These are phyloP conservation scores for Azemiops feae DNA, from an alignment of 2,113 vertebrate genomes.

Conservation along the genomic window DNA sequence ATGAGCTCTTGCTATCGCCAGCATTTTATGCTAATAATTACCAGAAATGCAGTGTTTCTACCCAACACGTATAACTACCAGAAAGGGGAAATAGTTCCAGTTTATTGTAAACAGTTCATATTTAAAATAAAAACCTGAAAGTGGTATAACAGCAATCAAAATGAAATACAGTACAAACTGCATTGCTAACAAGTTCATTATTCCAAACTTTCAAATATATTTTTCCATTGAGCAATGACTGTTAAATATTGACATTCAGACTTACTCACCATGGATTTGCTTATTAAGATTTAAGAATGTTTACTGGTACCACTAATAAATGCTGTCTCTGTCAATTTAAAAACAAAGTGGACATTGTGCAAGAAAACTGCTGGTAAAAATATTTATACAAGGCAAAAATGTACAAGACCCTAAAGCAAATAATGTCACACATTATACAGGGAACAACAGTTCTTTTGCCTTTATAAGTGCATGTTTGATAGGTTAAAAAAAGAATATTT, in stretches of 20 bases:
- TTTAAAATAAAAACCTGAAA: constrained; percentile 35
- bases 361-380: constrained; percentile 22
- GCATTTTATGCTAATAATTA: neutral
- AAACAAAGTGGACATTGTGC: constrained; percentile 20
- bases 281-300: constrained; percentile 6
- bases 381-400: constrained; percentile 33
- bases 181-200: constrained; percentile 28
- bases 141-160: constrained; percentile 46
- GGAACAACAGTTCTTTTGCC: neutral
- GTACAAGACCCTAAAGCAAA: constrained; percentile 13
- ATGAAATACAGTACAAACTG: constrained; percentile 36
- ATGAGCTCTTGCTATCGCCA: neutral
- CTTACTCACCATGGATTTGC: constrained; percentile 32
- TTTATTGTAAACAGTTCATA: constrained; percentile 54
- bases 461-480: constrained; percentile 8
- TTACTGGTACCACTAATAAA: constrained; percentile 1
- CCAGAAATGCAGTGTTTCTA: neutral
- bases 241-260: constrained; percentile 6
- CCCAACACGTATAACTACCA: neutral
- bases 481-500: neutral
- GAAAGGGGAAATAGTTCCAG: constrained; percentile 26
- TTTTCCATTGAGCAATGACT: constrained; percentile 4
- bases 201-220: constrained; percentile 27
- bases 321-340: constrained; percentile 18
- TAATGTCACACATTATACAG: neutral